Conservation (phyloP, 2,888 invertebrate species). For the Xestia rhomboidea region DNA sequence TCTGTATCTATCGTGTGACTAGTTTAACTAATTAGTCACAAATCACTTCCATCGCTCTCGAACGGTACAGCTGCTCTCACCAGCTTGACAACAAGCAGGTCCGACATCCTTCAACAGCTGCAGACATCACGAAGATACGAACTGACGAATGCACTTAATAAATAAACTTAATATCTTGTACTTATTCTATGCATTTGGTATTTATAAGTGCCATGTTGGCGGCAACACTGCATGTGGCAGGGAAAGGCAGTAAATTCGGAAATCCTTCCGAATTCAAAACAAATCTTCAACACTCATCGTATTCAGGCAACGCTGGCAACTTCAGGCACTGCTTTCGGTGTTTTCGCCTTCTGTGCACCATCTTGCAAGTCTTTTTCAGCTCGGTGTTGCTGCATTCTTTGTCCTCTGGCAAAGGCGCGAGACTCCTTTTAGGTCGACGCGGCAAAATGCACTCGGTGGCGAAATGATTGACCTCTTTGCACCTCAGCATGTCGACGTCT, state of each 20-base stretch:
- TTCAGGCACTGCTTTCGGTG: slow-evolving; percentile 80
- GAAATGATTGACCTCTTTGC: slow-evolving; percentile 81
- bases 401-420: slow-evolving; percentile 85
- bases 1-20: slow-evolving; percentile 46
- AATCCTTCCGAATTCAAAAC: slow-evolving; percentile 51
- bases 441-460: slow-evolving; percentile 85
- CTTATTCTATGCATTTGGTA: slow-evolving; percentile 60
- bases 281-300: slow-evolving; percentile 82
- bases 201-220: slow-evolving; percentile 38
- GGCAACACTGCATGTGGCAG: slow-evolving; percentile 58
- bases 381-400: slow-evolving; percentile 84
- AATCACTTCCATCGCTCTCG: slow-evolving; percentile 54
- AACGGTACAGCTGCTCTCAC: slow-evolving; percentile 47
- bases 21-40: slow-evolving; percentile 57
- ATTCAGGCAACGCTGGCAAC: slow-evolving; percentile 83
- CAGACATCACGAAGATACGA: slow-evolving; percentile 48
- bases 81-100: slow-evolving; percentile 28
- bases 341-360: slow-evolving; percentile 78
- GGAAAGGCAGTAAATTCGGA: slow-evolving; percentile 54
- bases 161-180: slow-evolving; percentile 60
- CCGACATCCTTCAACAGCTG: slow-evolving; percentile 22
- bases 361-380: slow-evolving; percentile 78
- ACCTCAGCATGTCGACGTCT: slow-evolving; percentile 84
- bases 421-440: slow-evolving; percentile 79
- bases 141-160: slow-evolving; percentile 48